These are phyloP conservation scores for Tetragnatha versicolor DNA, from an alignment of 1,140 invertebrate genomes.

Conservation along the genomic window DNA sequence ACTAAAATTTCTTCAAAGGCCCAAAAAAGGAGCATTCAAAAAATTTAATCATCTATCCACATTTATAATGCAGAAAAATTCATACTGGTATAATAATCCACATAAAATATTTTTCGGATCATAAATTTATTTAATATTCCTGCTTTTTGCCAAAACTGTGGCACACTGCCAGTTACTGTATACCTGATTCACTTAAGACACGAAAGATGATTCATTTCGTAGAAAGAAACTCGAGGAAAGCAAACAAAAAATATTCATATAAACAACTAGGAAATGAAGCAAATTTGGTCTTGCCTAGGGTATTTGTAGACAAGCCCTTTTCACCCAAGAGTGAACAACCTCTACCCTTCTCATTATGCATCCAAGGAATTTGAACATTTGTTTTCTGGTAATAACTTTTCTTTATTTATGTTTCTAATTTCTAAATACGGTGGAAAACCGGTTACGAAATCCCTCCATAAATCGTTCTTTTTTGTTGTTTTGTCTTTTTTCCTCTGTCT, in stretches of 20 bases:
- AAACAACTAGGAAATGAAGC: constrained; percentile 1
- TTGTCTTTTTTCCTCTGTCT: no score
- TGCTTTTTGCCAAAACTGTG: no score
- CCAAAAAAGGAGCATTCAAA: no score
- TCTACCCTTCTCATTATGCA: constrained; percentile 1
- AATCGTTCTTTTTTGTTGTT: neutral
- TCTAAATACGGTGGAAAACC: neutral
- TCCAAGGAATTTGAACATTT: constrained; percentile 1
- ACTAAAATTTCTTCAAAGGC: no score
- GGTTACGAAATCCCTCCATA: neutral
- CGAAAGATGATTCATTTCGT: constrained; percentile 18
- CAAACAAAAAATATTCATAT: no score
- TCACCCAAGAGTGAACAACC: neutral
- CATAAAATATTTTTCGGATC: no score
- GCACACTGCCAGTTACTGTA: neutral
- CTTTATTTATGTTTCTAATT: constrained; percentile 35
- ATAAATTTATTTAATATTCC: no score
- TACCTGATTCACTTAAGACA: constrained; percentile 7
- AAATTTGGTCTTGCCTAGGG: constrained; percentile 13
- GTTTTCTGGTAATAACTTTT: constrained; percentile 30
- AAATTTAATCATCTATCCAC: no score
- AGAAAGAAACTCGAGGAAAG: no score
- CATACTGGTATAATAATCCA: no score
- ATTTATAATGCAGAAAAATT: no score
- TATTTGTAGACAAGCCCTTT: neutral